Evolutionary conservation across 2,888 invertebrate genomes (phyloP), one percentile per base, ranked within the genome.

Genomic region (Scaptomyza parva): DNA sequence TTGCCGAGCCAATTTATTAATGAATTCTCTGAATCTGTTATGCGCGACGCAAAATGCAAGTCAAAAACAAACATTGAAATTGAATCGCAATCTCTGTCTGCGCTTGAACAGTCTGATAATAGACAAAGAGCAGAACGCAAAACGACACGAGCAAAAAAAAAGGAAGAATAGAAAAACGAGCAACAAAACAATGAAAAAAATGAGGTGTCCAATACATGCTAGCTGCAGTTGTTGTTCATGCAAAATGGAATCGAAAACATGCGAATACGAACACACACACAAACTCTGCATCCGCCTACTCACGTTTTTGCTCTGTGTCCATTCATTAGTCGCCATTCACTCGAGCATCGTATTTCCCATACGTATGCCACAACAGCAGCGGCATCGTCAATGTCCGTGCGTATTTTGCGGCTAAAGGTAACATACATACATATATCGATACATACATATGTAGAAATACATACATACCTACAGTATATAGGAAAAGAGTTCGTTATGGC

Each of bases 281-380:
- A 58, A 1, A 22, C 2, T 48, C 11, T 3, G 22, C 9, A 20
- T 12, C 39, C 24, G 50, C 20, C 28, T 14, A 28, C 50, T 44
- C 55, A 61, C 53, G 45, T 45, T 63, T 39, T 44, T 60, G 18
- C 44, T 20, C 24, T 35, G 52, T 45, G 74, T 68, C 83, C 80
- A 80, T 83, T 83, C 83, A 82, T 82, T 83, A 82, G 66, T 55
- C 54, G 71, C 45, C 75, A 72, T 75, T 78, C 77, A 77, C 20
- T 71, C 68, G 55, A 47, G 76, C 62, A 62, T 79, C 69, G 30
- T 59, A 69, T 82, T 78, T 64, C 64, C 59, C 52, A 67, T 51
- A 43, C 65, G 20, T 60, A 11, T 22, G 48, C 40, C 44, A 20
- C 14, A 44, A 4, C 22, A 17, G 17, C 9, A 39, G 33, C 30